A percentile compares a stretch with the other conserved stretches of the same genome.
These are phyloP conservation scores for Bombus sylvicola DNA, from an alignment of 1,140 invertebrate genomes.

Conservation along the genomic window DNA sequence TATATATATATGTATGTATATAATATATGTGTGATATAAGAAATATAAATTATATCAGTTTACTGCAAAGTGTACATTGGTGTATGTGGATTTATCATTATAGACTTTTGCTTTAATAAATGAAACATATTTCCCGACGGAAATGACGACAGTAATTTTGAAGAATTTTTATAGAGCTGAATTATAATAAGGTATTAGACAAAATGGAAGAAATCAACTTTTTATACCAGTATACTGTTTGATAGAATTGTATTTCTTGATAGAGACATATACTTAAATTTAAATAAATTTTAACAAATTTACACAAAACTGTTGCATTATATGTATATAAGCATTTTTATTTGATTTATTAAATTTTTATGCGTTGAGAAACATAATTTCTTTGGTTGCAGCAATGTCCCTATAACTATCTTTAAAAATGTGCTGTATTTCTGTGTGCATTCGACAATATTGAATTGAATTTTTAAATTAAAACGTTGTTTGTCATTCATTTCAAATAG, in stretches of 20 bases:
- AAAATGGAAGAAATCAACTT: constrained; percentile 21
- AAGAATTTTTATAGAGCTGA: background rate
- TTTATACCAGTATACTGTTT: constrained; percentile 3
- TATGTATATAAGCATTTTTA: constrained; percentile 14
- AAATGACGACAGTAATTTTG: background rate
- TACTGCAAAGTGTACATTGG: background rate
- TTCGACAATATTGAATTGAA: background rate
- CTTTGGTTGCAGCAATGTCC: constrained; percentile 32
- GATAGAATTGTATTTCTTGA: constrained; percentile 11
- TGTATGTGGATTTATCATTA: background rate
- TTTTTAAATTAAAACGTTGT: background rate
- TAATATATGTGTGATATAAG: background rate
- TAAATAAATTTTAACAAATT: constrained; percentile 26
- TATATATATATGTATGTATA: no score
- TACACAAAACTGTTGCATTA: constrained; percentile 5
- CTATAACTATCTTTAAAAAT: constrained; percentile 16
- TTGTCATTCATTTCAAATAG: background rate
- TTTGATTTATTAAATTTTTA: constrained; percentile 20
- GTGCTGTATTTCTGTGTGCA: constrained; percentile 1
- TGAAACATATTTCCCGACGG: background rate
- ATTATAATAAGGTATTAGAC: background rate
- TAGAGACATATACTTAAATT: constrained; percentile 12
- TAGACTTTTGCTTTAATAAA: background rate
- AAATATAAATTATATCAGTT: background rate
- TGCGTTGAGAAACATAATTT: constrained; percentile 20